These are phyloP conservation scores for Araneus ventricosus DNA, from an alignment of 1,140 invertebrate genomes.

Conservation along the genomic window DNA sequence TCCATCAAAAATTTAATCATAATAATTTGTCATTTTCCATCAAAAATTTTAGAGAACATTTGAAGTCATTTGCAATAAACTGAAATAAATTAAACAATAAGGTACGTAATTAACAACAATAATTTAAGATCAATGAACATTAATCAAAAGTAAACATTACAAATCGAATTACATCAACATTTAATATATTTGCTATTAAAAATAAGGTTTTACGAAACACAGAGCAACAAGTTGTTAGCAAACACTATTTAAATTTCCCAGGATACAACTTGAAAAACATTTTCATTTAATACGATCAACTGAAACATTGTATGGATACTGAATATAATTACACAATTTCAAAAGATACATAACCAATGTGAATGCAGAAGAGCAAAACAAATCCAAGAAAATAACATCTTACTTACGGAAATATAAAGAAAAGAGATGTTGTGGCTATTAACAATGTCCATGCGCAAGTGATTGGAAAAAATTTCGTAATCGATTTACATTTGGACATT, in stretches of 20 bases:
- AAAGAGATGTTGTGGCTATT: conserved; percentile 92
- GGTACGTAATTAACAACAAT: no score
- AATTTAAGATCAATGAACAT: no score
- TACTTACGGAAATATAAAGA: conserved; percentile 98
- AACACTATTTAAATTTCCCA: not conserved
- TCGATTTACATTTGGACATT: conserved; percentile 84
- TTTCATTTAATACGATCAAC: no score
- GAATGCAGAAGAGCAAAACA: not conserved
- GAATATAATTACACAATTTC: not conserved
- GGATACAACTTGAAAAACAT: not conserved
- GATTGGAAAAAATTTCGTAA: conserved; percentile 96
- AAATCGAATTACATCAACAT: no score
- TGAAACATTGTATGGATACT: not conserved
- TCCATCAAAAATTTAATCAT: no score
- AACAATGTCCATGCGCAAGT: conserved; percentile 97
- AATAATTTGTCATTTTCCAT: no score
- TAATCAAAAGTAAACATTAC: no score
- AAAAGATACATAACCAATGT: not conserved
- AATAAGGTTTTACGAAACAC: not conserved
- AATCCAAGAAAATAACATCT: not conserved
- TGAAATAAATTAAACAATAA: no score
- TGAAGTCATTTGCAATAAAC: no score
- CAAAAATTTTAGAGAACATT: no score
- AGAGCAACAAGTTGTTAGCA: not conserved
- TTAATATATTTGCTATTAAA: not conserved